Conservation (phyloP, 2,888 invertebrate species). For the Campoplex nolae region DNA sequence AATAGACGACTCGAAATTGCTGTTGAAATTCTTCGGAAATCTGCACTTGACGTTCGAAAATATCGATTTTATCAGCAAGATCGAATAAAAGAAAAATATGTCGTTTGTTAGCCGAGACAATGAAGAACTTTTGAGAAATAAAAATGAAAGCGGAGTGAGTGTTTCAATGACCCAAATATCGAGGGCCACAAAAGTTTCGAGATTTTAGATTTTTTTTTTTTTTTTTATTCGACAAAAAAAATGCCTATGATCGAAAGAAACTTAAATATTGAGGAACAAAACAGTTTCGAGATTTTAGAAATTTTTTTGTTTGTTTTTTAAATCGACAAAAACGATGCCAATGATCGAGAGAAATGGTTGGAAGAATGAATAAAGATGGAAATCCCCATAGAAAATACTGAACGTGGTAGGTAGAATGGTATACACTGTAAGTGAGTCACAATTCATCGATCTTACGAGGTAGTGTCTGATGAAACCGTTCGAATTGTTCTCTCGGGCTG, state of each 20-base stretch:
- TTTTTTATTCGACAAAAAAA: background rate
- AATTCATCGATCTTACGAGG: slow-evolving; percentile 71
- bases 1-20: background rate
- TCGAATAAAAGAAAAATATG: background rate
- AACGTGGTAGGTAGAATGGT: slow-evolving; percentile 53
- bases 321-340: background rate
- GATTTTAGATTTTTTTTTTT: background rate
- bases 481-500: slow-evolving; percentile 65
- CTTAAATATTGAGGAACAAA: too few species aligned
- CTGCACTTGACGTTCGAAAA: too few species aligned
- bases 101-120: background rate
- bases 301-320: too few species aligned
- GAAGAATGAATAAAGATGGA: slow-evolving; percentile 8
- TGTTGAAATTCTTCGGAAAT: too few species aligned
- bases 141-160: background rate
- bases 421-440: slow-evolving; percentile 64
- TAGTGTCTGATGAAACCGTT: slow-evolving; percentile 68
- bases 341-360: background rate
- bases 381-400: slow-evolving; percentile 31
- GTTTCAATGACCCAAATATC: too few species aligned
- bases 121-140: background rate
- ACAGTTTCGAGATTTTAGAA: too few species aligned
- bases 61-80: too few species aligned
- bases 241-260: too few species aligned
- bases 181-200: background rate